These are phyloP conservation scores for Thymallus thymallus DNA, from an alignment of 2,113 vertebrate genomes.

Conservation along the genomic window DNA sequence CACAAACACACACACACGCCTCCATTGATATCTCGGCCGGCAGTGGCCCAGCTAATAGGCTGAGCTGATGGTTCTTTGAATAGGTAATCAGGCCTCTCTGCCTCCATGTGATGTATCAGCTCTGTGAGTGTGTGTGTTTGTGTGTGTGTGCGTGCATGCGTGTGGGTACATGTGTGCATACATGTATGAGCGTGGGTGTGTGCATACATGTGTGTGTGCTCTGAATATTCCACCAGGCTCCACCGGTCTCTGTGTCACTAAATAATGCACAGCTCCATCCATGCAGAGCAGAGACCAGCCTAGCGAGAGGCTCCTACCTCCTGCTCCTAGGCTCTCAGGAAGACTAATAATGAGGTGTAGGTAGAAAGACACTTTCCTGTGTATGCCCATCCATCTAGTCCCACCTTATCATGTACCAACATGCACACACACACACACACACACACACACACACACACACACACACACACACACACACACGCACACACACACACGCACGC, in stretches of 20 bases:
- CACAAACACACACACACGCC: neutral
- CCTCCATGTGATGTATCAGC: constrained; percentile 6
- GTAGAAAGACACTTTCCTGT: constrained; percentile 15
- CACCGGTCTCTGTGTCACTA: neutral
- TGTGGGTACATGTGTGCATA: too few species aligned
- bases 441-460: too few species aligned
- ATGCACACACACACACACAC: constrained; percentile 4
- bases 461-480: too few species aligned
- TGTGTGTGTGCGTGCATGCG: constrained; percentile 33
- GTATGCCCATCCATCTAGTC: constrained; percentile 14
- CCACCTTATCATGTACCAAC: constrained; percentile 5
- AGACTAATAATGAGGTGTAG: constrained; percentile 36
- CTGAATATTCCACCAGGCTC: neutral
- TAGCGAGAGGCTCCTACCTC: neutral
- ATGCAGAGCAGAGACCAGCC: neutral
- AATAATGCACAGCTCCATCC: constrained; percentile 37
- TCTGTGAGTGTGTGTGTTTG: constrained; percentile 14
- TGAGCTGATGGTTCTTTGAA: constrained; percentile 19
- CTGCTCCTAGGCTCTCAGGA: neutral
- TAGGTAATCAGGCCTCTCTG: constrained; percentile 23
- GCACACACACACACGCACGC: too few species aligned
- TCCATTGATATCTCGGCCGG: constrained; percentile 4
- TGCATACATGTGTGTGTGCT: too few species aligned
- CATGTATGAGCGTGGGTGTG: too few species aligned
- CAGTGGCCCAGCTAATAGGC: constrained; percentile 28